Base-by-base conservation (phyloP, 1,140 invertebrate genomes). In the Neodiprion lecontei region DNA sequence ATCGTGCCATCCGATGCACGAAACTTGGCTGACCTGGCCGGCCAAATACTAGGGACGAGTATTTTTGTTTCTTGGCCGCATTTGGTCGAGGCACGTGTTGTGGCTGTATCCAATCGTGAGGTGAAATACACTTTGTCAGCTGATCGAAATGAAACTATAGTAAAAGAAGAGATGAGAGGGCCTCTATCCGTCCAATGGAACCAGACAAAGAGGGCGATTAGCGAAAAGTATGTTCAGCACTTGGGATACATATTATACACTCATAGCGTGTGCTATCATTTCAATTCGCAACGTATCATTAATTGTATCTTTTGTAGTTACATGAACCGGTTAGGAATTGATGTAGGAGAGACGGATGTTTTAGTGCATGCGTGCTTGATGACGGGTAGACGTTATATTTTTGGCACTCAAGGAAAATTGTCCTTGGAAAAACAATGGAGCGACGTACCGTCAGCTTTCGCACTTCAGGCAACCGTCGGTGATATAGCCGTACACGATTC, bases 51-150 rank as follows among this genome's bases (percentile, higher is more conserved):
- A 12, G 95, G 94, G 0, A 93, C 94, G 82, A 89, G 88, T 28
- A 90, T 98, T 0, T 95, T 92, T 89, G 94, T 96, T 0, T 91
- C 91, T 7, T 99, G 97, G 97, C 97, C 98, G 7, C 95, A 97
- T 89, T 89, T 99, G 28, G 89, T 91, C 48, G 95, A 96, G 87
- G 95, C 84, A 7, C 89, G 78, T 17, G 85, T 88, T 0, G 28
- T 86, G 1, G 82, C 70, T 2, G 77, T 88, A 21, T 81, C 84
- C 0, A 79, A 79, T 28, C 10, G 1, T 7, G 75, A 76, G 0
- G 14, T 23, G 0, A 86, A 82, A 74, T 77, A 79, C 69, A 70
- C 75, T 17, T 49, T 80, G 23, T 47, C 67, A 14, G 40, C 17
- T 17, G 17, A 17, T 12, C 53, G 53, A 4, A 61, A 61, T 17